These are phyloP conservation scores for Trematocara stigmaticum DNA, from an alignment of 2,113 vertebrate genomes.

Conservation along the genomic window DNA sequence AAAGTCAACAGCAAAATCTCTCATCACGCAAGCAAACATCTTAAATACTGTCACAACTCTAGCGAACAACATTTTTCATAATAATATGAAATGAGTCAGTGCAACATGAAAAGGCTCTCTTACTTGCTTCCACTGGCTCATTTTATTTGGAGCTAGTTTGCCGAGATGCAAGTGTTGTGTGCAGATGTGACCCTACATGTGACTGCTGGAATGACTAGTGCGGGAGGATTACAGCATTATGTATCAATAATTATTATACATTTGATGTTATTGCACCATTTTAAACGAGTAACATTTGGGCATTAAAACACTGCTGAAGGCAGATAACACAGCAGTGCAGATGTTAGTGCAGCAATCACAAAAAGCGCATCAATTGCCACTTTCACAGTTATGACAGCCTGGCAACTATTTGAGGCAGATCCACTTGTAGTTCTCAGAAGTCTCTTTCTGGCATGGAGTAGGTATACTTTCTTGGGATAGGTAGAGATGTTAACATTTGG, in stretches of 20 bases:
- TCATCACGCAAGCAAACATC: background rate
- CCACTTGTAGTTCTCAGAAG: background rate
- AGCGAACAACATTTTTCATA: background rate
- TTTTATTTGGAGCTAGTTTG: background rate
- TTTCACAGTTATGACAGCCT: background rate
- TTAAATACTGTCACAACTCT: background rate
- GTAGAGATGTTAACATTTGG: background rate
- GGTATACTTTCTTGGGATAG: background rate
- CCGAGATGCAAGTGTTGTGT: background rate
- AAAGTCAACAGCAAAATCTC: background rate
- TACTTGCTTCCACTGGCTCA: background rate
- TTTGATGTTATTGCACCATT: background rate
- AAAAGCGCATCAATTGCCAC: accelerated
- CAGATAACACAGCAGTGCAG: background rate
- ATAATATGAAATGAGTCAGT: background rate
- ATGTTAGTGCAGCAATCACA: background rate
- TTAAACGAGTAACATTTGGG: background rate
- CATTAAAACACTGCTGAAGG: background rate
- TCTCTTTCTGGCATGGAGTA: background rate
- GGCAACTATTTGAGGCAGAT: background rate
- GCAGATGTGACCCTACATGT: background rate
- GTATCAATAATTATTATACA: background rate
- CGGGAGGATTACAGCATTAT: background rate
- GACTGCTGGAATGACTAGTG: background rate
- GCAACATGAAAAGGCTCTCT: background rate